Percentiles rank a stretch among this genome's conserved stretches.
Evolutionary conservation across 2,888 invertebrate species (phyloP).

Genomic region (Ommatoiulus sabulosus): DNA sequence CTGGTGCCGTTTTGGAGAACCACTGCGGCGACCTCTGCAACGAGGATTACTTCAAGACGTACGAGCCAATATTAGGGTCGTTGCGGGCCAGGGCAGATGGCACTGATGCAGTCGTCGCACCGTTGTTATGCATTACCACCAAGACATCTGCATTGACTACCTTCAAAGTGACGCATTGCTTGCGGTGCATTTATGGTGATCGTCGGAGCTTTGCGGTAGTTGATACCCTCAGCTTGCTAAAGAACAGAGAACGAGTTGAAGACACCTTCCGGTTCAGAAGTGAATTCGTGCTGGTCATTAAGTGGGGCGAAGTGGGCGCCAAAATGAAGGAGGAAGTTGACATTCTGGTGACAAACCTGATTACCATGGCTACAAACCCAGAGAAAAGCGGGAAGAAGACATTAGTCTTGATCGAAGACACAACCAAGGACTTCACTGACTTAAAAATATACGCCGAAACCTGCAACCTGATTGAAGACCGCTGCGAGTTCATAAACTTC

Average conservation of each 20-base stretch:
- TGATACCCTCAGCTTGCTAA: neutral
- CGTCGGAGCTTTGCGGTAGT: neutral
- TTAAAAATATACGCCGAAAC: neutral
- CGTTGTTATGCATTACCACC: neutral
- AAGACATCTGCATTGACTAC: neutral
- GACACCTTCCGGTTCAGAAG: slow-evolving; percentile 1
- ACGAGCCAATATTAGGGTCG: neutral
- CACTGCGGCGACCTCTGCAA: neutral
- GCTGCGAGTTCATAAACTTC: neutral
- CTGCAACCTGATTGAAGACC: neutral
- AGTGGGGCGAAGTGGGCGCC: neutral
- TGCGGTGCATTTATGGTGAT: neutral
- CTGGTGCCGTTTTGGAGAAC: neutral
- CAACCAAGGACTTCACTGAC: neutral
- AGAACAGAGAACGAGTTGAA: neutral
- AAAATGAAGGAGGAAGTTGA: neutral
- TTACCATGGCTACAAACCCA: neutral
- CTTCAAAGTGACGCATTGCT: neutral
- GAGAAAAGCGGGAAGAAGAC: neutral
- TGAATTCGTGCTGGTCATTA: neutral
- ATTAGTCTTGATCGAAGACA: neutral
- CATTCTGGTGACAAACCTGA: neutral
- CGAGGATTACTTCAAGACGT: neutral
- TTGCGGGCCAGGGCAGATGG: neutral
- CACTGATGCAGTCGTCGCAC: neutral